phyloP scores from a whole-genome alignment of 2,888 invertebrate genomes.

The Clivina fossor region DNA sequence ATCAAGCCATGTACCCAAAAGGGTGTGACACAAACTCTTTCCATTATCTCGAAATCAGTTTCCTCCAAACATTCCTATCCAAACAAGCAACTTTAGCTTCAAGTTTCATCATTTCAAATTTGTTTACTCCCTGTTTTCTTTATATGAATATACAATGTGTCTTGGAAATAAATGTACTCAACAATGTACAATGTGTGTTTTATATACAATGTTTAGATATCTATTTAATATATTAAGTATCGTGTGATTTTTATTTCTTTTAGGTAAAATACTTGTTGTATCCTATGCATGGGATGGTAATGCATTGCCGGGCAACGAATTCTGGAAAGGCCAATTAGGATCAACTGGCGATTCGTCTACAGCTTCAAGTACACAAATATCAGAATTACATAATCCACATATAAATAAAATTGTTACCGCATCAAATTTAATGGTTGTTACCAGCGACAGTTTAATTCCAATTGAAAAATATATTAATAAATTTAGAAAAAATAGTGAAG shows the following conservation, averaged over 20 bases:
- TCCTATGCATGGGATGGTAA: conserved; percentile 76
- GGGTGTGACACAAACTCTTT: too few relatives aligned
- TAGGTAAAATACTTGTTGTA: conserved; percentile 58
- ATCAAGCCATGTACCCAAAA: too few relatives aligned
- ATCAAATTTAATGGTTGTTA: conserved; percentile 57
- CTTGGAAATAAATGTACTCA: too few relatives aligned
- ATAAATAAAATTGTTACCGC: conserved; percentile 58
- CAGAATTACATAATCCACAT: conserved; percentile 63
- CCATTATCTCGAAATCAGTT: too few relatives aligned
- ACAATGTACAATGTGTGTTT: too few relatives aligned
- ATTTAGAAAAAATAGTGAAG: background rate
- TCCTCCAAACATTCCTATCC: too few relatives aligned
- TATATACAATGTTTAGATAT: too few relatives aligned
- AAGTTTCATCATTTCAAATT: background rate
- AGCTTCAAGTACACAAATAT: conserved; percentile 62
- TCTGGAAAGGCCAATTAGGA: conserved; percentile 61
- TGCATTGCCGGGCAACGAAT: conserved; percentile 73
- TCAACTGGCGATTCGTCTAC: conserved; percentile 65
- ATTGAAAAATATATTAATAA: conserved; percentile 36
- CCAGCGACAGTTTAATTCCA: conserved; percentile 43
- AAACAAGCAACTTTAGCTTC: too few relatives aligned
- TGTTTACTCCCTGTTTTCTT: background rate
- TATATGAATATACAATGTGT: too few relatives aligned
- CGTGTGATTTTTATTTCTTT: conserved; percentile 15
- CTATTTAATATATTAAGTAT: too few relatives aligned